phyloP scores from a whole-genome alignment of 2,113 vertebrate genomes.

The Boleophthalmus pectinirostris region DNA sequence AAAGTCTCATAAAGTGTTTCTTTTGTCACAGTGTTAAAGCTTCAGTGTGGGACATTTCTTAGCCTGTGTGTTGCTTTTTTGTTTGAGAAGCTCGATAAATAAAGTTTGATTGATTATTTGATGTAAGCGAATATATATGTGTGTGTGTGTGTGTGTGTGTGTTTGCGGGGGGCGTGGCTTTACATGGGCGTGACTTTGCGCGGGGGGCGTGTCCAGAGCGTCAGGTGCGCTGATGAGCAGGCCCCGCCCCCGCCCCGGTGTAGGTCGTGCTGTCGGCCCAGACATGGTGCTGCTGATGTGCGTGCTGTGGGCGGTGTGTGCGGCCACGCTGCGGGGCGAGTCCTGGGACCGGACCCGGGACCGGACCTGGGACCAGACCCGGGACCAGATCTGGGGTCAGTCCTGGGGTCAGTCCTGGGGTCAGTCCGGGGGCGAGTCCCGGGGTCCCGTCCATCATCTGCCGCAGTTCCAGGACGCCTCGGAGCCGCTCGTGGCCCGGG shows the following conservation, averaged over 20 bases:
- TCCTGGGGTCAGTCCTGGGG: no score
- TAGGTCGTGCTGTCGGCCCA: not conserved
- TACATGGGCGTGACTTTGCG: not conserved
- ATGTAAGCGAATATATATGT: no score
- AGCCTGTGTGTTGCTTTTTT: no score
- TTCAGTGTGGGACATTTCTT: no score
- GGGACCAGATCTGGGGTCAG: no score
- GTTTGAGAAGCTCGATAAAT: no score
- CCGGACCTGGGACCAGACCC: no score
- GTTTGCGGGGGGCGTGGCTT: not conserved
- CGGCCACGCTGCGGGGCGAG: not conserved
- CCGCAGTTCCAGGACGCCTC: slow-evolving; percentile 38
- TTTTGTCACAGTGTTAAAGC: no score
- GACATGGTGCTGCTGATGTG: slow-evolving; percentile 5
- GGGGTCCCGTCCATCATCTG: slow-evolving; percentile 7
- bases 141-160: no score
- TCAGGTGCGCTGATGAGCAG: slow-evolving; percentile 1
- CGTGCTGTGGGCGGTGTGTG: not conserved
- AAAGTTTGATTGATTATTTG: no score
- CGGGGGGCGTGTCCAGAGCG: not conserved
- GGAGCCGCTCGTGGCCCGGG: slow-evolving; percentile 14
- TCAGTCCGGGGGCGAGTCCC: no score
- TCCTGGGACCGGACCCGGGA: not conserved
- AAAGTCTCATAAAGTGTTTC: no score
- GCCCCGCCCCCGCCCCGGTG: not conserved